Evolutionary conservation across 2,797 vertebrate species (phyloP).

Genomic region (Tarsius wallacei): DNA sequence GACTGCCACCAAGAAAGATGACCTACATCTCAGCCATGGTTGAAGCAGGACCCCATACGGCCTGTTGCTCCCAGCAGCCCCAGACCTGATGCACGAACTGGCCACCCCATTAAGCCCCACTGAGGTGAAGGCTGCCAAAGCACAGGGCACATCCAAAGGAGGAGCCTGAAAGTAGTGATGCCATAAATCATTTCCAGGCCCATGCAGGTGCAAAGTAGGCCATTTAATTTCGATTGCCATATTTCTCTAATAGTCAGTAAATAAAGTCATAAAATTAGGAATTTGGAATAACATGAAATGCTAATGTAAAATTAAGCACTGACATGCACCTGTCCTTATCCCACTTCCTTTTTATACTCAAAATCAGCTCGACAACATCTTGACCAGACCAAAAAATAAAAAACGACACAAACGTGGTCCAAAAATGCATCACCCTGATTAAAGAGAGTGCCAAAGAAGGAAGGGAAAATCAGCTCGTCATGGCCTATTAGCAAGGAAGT

Average conservation of each 20-base stretch:
- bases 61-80: background rate
- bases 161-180: background rate
- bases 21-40: fast-evolving
- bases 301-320: slow-evolving; percentile 40
- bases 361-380: background rate
- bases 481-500: fast-evolving
- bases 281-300: slow-evolving; percentile 15
- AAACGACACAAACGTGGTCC: background rate
- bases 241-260: slow-evolving; percentile 65
- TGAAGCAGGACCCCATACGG: background rate
- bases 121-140: background rate
- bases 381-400: background rate
- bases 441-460: background rate
- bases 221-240: slow-evolving; percentile 61
- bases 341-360: background rate
- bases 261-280: slow-evolving; percentile 67
- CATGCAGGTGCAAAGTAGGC: slow-evolving; percentile 19
- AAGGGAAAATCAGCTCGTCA: background rate
- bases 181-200: slow-evolving; percentile 25
- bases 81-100: background rate
- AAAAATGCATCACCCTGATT: background rate
- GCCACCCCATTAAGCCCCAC: background rate
- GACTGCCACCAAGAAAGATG: background rate
- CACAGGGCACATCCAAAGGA: background rate
- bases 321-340: background rate